These are phyloP conservation scores for Agrochola litura DNA, from an alignment of 2,888 invertebrate species.

Conservation along the genomic window DNA sequence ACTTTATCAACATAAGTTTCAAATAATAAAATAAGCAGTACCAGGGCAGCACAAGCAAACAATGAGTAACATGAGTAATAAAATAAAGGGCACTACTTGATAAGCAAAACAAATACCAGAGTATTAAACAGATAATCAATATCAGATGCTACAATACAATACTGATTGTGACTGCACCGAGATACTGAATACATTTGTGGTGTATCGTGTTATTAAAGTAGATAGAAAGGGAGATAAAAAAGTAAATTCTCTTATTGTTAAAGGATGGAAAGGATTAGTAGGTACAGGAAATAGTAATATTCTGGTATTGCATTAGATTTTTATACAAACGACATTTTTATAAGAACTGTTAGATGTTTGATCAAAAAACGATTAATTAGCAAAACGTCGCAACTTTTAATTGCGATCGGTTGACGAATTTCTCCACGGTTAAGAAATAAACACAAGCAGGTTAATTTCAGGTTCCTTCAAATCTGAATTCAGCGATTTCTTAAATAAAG, in stretches of 20 bases:
- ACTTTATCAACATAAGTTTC: neutral
- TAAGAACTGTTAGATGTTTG: too few relatives aligned
- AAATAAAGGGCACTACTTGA: constrained; percentile 25
- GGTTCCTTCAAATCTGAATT: constrained; percentile 17
- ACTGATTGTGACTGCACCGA: constrained; percentile 20
- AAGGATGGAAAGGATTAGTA: neutral
- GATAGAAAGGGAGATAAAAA: neutral
- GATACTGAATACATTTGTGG: constrained; percentile 1
- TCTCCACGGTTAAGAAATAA: neutral
- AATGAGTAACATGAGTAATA: constrained; percentile 21
- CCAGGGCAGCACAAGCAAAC: neutral
- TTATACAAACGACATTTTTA: neutral
- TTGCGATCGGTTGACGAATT: neutral
- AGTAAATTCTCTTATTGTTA: neutral
- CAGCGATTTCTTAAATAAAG: constrained; percentile 21
- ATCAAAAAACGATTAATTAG: neutral
- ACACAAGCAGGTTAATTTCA: neutral
- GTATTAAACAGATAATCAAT: constrained; percentile 22
- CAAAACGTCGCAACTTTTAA: neutral
- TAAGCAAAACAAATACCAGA: constrained; percentile 28
- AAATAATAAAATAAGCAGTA: neutral
- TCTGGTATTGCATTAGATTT: neutral
- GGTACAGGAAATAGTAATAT: neutral
- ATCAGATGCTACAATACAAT: constrained; percentile 17
- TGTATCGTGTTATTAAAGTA: constrained; percentile 2